Conservation (phyloP, 2,113 vertebrate genomes). For the Bungarus multicinctus region DNA sequence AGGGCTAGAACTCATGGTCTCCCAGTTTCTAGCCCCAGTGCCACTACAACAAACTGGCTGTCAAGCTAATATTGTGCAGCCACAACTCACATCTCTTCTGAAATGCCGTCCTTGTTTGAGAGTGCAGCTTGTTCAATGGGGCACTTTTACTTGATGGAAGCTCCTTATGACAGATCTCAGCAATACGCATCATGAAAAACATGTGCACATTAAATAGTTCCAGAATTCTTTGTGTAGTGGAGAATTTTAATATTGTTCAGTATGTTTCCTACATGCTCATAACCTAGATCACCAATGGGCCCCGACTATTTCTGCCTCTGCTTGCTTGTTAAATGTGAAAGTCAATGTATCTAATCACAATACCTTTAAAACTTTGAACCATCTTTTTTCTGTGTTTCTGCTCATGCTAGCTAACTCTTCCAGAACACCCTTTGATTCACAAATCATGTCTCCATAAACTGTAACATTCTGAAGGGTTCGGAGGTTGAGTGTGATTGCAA, state of each 20-base stretch:
- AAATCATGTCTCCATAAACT: not conserved
- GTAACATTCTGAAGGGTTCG: not conserved
- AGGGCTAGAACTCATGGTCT: not conserved
- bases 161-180: not conserved
- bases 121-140: not conserved
- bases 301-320: not conserved
- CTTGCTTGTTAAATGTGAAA: not conserved
- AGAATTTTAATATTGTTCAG: not conserved
- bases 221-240: not conserved
- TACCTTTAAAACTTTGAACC: not conserved
- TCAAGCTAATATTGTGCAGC: not conserved
- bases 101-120: not conserved
- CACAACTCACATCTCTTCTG: not conserved
- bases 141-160: not conserved
- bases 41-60: not conserved
- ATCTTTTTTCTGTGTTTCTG: not conserved
- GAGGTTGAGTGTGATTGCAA: not conserved
- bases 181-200: not conserved
- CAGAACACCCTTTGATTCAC: not conserved
- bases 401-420: not conserved
- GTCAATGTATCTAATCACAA: not conserved
- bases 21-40: not conserved
- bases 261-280: not conserved
- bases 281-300: not conserved
- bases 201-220: not conserved